Percentiles rank a stretch among this genome's conserved stretches.
Evolutionary conservation across 2,797 vertebrate genomes (phyloP).

Genomic region (Darevskia nairensis): DNA sequence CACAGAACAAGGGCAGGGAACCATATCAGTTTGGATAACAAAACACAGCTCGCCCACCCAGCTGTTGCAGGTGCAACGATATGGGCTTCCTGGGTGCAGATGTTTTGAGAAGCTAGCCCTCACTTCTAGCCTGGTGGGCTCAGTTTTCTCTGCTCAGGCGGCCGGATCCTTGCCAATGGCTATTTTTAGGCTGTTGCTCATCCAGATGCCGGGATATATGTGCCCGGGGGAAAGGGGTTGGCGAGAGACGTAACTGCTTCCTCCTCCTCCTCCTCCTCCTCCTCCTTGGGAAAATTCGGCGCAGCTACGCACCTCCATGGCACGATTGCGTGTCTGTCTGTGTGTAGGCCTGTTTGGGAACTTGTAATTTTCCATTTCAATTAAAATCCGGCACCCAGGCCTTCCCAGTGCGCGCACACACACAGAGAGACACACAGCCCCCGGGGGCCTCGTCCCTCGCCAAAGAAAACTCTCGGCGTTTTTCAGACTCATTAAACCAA

Average conservation of each 20-base stretch:
- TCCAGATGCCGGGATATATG: background rate
- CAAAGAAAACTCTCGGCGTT: slow-evolving; percentile 7
- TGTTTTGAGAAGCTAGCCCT: background rate
- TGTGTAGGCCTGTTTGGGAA: background rate
- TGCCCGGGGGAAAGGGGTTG: background rate
- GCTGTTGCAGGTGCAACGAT: background rate
- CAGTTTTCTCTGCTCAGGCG: background rate
- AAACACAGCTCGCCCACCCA: background rate
- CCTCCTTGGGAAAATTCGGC: background rate
- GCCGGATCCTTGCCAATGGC: background rate
- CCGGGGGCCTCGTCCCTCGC: background rate
- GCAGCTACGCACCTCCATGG: background rate
- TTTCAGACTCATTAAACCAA: slow-evolving; percentile 13
- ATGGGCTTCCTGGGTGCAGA: too few species aligned
- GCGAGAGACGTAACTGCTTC: background rate
- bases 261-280: background rate
- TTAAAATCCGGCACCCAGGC: background rate
- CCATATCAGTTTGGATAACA: too few species aligned
- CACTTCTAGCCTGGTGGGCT: background rate
- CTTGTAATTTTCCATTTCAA: slow-evolving; percentile 31
- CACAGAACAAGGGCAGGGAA: too few species aligned
- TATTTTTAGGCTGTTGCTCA: background rate
- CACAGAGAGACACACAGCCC: background rate
- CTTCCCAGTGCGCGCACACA: background rate
- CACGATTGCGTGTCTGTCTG: background rate